Base-by-base conservation (phyloP, 2,113 vertebrate species). In the Fulmarus glacialis region DNA sequence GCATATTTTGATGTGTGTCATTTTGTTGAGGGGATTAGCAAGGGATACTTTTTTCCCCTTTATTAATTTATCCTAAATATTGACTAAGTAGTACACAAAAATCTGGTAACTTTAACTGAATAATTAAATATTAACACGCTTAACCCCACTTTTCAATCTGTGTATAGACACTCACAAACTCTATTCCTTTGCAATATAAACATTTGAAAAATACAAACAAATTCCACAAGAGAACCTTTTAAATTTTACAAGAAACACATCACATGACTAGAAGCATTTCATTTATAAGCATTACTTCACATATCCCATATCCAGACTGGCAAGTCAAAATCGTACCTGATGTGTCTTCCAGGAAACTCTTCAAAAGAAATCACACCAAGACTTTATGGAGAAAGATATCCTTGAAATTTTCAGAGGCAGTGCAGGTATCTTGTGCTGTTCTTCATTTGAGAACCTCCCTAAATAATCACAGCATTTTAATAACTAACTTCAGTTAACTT, bases 401-500 rank as follows among this genome's bases (percentile, higher is more conserved):
- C 48, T 52, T 86, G 88, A 90, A 77, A 95, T 93, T 96, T 85
- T 81, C 84, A 93, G 68, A 95, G 79, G 30, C 78, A 83, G n/a
- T 38, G 29, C 77, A 73, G 67, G 75, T 91, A 82, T 72, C 73
- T 89, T 67, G 30, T 93, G 50, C 62, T 88, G 67, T 64, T 92
- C 86, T 96, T 93, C 74, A 91, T 74, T 92, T 89, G 70, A 96
- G 75, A 73, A 72, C 85, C 93, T 95, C 92, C 93, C 97, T 98
- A 98, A 98, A 96, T 97, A 97, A 75, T 78, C 52, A 38, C 68
- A 87, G 92, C 66, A 93, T 81, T 98, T 98, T 98, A 99, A 99
- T 99, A 98, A 98, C 97, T 99, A 99, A 99, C 98, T 98, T 97
- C 82, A 94, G 98, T 99, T 98, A 99, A 98, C 98, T 98, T 99